Evolutionary conservation across 2,113 vertebrate genomes (phyloP), one percentile per base, ranked within the genome.

Genomic region (Chionodraco myersi): DNA sequence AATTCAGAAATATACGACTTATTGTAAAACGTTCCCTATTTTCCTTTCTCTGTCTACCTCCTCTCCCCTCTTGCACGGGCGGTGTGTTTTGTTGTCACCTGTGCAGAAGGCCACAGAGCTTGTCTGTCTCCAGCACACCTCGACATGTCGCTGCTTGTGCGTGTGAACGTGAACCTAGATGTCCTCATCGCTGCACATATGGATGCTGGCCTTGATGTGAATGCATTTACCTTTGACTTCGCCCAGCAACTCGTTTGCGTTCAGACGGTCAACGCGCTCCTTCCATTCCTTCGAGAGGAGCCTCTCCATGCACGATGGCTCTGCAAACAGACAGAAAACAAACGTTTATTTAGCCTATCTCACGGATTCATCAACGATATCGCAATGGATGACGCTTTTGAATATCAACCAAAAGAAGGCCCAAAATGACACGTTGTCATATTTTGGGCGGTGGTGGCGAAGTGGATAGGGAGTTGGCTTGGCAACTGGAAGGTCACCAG

Each of bases 261-360:
- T 97, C 82, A 98, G 88, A 82, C 96, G 92, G 92, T 97, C 97
- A 87, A 98, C 97, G 53, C 96, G 97, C 81, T 98, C 97, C 90
- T 97, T 97, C 97, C 97, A 98, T 67, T 98, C 97, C 91, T 96
- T 97, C 77, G 97, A 96, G 77, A 98, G 96, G 75, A 98, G 94
- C 59, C 97, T 96, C 91, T 97, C 97, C 96, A 97, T 95, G 88
- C 97, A 97, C 62, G 96, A 93, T 11, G 97, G 95, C 88, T 98
- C 97, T 98, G 70, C 3, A 85, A 51, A 72, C 44, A 74, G 0
- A 82, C 14, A 61, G 14, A 34, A 60, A 23, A 71, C 1, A 45
- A 53, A 3, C 11, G 5, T 11, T 3, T 8, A 7, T 57, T 66
- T 44, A 72, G 41, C 10, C 7, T 10, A 18, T 10, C 34, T 45